Evolutionary conservation across 1,140 invertebrate species (phyloP).

Genomic region (Caenorhabditis briggsae): DNA sequence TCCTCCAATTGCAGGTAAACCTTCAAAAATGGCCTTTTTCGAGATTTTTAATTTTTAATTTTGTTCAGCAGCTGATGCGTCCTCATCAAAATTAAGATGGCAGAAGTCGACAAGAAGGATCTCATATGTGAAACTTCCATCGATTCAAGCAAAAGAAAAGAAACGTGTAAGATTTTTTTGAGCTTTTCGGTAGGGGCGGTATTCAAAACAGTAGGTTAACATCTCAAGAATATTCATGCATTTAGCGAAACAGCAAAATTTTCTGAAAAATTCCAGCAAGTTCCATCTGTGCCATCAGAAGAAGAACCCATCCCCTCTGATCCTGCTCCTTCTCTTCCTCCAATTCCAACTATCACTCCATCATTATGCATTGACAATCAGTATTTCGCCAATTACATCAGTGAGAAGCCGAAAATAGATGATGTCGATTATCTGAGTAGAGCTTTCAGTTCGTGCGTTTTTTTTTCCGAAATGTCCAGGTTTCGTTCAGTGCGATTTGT

Average conservation of each 20-base stretch:
- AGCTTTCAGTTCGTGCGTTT: slow-evolving; percentile 35
- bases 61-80: not conserved
- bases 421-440: slow-evolving; percentile 43
- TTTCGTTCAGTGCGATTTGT: too few species aligned
- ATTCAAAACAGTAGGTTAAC: not conserved
- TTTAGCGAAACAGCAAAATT: too few species aligned
- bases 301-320: slow-evolving; percentile 26
- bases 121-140: slow-evolving; percentile 21
- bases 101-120: slow-evolving; percentile 39
- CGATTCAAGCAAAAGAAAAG: slow-evolving; percentile 10
- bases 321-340: not conserved
- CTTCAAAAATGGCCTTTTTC: too few species aligned
- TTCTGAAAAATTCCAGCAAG: not conserved
- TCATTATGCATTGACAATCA: slow-evolving; percentile 43
- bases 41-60: not conserved
- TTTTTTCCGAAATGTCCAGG: too few species aligned
- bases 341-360: slow-evolving; percentile 12
- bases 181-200: not conserved
- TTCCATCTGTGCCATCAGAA: not conserved
- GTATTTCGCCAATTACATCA: slow-evolving; percentile 32
- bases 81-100: slow-evolving; percentile 24
- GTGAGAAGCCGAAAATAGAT: slow-evolving; percentile 41
- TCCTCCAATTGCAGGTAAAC: slow-evolving; percentile 10
- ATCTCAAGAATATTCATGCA: too few species aligned
- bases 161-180: not conserved